phyloP scores from a whole-genome alignment of 2,888 invertebrate species.

The Amphiduros pacificus region DNA sequence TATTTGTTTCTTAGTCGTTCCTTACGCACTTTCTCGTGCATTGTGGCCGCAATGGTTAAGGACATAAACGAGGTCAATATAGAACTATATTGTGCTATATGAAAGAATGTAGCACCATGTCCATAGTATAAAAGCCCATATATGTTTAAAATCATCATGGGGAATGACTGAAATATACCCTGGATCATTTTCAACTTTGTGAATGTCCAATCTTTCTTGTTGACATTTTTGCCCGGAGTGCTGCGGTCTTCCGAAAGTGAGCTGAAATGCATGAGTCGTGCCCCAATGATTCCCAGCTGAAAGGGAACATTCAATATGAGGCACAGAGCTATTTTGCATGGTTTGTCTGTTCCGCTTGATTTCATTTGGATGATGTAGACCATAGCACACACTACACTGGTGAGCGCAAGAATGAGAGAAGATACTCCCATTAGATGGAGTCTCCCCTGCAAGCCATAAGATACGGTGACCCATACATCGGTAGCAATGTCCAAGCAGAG shows the following conservation, averaged over 20 bases:
- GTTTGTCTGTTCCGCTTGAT: background rate
- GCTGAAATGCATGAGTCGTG: slow-evolving; percentile 9
- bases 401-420: slow-evolving; percentile 1
- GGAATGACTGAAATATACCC: slow-evolving; percentile 23
- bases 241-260: slow-evolving; percentile 2
- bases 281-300: slow-evolving; percentile 24
- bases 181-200: slow-evolving; percentile 26
- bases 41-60: slow-evolving; percentile 12
- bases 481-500: slow-evolving; percentile 19
- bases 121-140: slow-evolving; percentile 17
- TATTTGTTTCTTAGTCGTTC: slow-evolving; percentile 6
- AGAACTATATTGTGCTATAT: slow-evolving; percentile 11
- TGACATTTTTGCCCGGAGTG: background rate
- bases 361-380: slow-evolving; percentile 15
- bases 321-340: slow-evolving; percentile 11
- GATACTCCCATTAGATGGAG: slow-evolving; percentile 11
- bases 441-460: slow-evolving; percentile 12
- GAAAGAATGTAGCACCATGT: background rate
- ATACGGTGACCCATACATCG: slow-evolving; percentile 22
- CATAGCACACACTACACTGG: slow-evolving; percentile 8
- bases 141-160: slow-evolving; percentile 23
- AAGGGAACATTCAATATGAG: slow-evolving; percentile 24
- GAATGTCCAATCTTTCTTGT: slow-evolving; percentile 22
- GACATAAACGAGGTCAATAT: slow-evolving; percentile 22
- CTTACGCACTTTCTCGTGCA: slow-evolving; percentile 26